Percentiles rank a stretch among this genome's conserved stretches.
Conservation (phyloP, 2,888 invertebrate species). For the Zele albiditarsus region DNA sequence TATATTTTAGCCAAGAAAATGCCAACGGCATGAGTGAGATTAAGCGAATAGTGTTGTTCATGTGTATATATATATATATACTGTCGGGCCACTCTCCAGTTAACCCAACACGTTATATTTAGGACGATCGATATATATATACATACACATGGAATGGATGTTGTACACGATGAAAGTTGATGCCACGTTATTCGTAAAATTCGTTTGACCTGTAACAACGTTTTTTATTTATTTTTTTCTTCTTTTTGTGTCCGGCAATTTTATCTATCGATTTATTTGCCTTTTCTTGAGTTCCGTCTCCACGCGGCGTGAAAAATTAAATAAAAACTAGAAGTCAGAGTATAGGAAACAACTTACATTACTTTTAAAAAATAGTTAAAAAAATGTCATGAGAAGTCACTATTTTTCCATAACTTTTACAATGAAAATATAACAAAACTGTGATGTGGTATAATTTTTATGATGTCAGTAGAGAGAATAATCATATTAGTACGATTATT, state of each 20-base stretch:
- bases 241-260: background rate
- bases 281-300: background rate
- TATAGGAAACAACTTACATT: too few relatives aligned
- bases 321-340: too few relatives aligned
- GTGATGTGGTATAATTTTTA: too few relatives aligned
- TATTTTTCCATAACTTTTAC: too few relatives aligned
- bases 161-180: conserved; percentile 36
- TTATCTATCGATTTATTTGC: background rate
- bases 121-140: conserved; percentile 68
- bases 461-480: too few relatives aligned
- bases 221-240: background rate
- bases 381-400: too few relatives aligned
- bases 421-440: too few relatives aligned
- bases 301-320: too few relatives aligned
- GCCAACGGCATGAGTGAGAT: conserved; percentile 13
- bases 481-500: too few relatives aligned
- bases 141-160: conserved; percentile 49
- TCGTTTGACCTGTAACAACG: background rate
- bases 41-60: conserved; percentile 26
- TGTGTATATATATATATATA: conserved; percentile 24
- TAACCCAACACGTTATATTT: conserved; percentile 64
- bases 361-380: too few relatives aligned
- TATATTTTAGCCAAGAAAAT: conserved; percentile 37
- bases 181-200: conserved; percentile 3
- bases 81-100: conserved; percentile 21